A percentile compares a stretch with the other conserved stretches of the same genome.
Evolutionary conservation across 2,113 vertebrate genomes (phyloP).

Genomic region (Xenus cinereus): DNA sequence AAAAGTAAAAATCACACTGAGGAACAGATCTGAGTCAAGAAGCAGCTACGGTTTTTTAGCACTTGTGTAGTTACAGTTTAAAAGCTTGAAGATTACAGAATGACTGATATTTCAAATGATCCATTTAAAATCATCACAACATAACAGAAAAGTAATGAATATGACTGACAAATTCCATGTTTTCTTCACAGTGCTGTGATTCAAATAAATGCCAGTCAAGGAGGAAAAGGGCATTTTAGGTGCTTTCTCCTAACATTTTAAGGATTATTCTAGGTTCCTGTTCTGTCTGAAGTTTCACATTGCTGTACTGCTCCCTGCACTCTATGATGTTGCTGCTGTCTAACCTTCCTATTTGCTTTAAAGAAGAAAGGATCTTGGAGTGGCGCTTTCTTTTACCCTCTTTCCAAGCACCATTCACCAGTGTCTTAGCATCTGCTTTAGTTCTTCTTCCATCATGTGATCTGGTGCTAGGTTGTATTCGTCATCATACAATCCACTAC

Average conservation of each 20-base stretch:
- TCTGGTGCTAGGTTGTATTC: fast-evolving
- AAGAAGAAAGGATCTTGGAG: not conserved
- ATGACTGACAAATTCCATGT: not conserved
- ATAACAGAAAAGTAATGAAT: not conserved
- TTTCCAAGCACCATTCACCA: not conserved
- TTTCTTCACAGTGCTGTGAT: not conserved
- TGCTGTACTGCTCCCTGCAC: not conserved
- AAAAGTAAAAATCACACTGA: not conserved
- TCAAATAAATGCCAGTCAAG: not conserved
- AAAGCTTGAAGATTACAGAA: not conserved
- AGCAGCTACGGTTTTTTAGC: not conserved
- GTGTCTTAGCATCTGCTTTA: not conserved
- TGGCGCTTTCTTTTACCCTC: not conserved
- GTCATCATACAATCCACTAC: fast-evolving
- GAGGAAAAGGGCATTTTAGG: not conserved
- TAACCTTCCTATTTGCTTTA: not conserved
- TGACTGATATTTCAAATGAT: not conserved
- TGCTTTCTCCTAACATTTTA: not conserved
- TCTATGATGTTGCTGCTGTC: not conserved
- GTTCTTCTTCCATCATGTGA: fast-evolving
- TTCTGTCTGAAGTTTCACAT: not conserved
- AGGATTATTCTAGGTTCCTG: not conserved
- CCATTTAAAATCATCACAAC: not conserved
- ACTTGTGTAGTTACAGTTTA: not conserved
- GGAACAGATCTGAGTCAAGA: not conserved